A percentile compares a stretch with the other conserved stretches of the same genome.
Conservation (phyloP, 2,113 vertebrate genomes). For the Pagrus major region DNA sequence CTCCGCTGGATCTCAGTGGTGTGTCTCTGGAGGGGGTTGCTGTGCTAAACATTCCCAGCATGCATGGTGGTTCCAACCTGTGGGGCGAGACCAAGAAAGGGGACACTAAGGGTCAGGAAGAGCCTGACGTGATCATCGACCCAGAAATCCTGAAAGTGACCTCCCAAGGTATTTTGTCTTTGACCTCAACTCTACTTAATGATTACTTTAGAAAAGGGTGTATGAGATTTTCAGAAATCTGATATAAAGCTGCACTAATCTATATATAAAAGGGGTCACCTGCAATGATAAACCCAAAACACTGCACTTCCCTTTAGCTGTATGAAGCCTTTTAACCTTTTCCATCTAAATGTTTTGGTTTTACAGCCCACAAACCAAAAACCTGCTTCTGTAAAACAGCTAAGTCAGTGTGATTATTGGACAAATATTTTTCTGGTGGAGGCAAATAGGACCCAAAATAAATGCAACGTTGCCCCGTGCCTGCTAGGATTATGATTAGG, state of each 20-base stretch:
- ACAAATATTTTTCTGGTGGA: neutral
- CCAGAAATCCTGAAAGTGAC: constrained; percentile 89
- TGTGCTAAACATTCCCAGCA: constrained; percentile 95
- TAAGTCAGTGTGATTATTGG: too few relatives aligned
- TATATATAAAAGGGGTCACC: too few relatives aligned
- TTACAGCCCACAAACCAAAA: neutral
- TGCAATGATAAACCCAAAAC: too few relatives aligned
- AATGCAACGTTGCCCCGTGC: constrained; percentile 5
- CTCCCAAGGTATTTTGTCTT: constrained; percentile 86
- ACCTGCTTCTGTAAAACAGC: too few relatives aligned
- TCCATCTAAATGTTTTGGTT: neutral
- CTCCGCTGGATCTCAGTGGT: constrained; percentile 87
- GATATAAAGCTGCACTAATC: neutral
- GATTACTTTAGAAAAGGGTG: neutral
- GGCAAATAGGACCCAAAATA: neutral
- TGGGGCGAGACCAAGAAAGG: constrained; percentile 92
- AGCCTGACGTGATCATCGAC: constrained; percentile 88
- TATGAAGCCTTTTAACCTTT: neutral
- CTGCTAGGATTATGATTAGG: neutral
- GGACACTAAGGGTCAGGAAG: constrained; percentile 79
- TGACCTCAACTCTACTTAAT: neutral
- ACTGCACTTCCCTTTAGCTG: neutral
- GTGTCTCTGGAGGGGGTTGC: constrained; percentile 89
- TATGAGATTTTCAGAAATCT: neutral
- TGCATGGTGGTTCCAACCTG: constrained; percentile 93